Percentiles rank a stretch among this genome's conserved stretches.
Conservation (phyloP, 2,797 vertebrate genomes). For the Tragelaphus eurycerus region DNA sequence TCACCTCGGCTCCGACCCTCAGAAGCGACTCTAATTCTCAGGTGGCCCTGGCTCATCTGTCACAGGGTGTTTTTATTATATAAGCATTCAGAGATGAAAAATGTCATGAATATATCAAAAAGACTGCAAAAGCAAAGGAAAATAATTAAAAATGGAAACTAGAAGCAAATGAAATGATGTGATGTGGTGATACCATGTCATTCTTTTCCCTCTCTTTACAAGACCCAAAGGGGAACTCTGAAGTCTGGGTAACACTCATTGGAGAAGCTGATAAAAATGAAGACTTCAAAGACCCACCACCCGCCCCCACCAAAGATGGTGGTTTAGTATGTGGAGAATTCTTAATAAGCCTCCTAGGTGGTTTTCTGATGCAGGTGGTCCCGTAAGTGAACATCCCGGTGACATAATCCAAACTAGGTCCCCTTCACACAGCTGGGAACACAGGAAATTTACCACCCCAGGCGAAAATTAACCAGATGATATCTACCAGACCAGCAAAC, state of each 20-base stretch:
- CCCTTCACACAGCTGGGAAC: not conserved
- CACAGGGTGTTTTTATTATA: not conserved
- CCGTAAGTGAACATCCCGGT: not conserved
- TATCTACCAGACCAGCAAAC: not conserved
- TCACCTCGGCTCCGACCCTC: not conserved
- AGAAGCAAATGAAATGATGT: not conserved
- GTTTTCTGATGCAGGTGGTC: not conserved
- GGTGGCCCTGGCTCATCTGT: not conserved
- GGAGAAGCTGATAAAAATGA: not conserved
- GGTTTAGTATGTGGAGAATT: not conserved
- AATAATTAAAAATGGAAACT: not conserved
- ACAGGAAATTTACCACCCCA: not conserved
- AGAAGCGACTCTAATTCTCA: not conserved
- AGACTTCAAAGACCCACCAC: not conserved
- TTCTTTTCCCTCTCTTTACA: not conserved
- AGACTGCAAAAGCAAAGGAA: not conserved
- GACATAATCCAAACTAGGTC: not conserved
- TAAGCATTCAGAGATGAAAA: not conserved
- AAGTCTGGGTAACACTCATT: not conserved
- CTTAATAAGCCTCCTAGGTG: not conserved
- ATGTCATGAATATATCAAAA: not conserved
- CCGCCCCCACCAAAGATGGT: accelerated
- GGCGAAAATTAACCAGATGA: not conserved
- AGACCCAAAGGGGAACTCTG: not conserved
- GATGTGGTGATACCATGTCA: not conserved